Percentiles rank a stretch among this genome's conserved stretches.
Evolutionary conservation across 2,113 vertebrate genomes (phyloP).

Genomic region (Platichthys stellatus): DNA sequence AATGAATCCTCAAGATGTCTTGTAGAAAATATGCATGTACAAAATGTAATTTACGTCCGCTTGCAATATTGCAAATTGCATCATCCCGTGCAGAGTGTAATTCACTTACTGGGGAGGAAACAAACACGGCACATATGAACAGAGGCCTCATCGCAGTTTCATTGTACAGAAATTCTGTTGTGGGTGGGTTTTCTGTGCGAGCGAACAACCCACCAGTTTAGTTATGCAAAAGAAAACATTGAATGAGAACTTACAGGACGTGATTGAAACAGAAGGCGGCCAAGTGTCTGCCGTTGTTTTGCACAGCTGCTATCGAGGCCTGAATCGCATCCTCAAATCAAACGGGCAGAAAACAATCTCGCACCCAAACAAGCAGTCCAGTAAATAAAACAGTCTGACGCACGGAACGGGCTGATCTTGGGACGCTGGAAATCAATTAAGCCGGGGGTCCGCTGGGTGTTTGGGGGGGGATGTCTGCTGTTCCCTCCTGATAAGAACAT

Average conservation of each 20-base stretch:
- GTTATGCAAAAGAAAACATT: not conserved
- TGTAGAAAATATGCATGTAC: not conserved
- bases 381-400: slow-evolving; percentile 69
- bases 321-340: slow-evolving; percentile 58
- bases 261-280: slow-evolving; percentile 1
- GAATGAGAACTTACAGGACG: slow-evolving; percentile 8
- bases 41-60: not conserved
- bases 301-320: slow-evolving; percentile 23
- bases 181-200: slow-evolving; percentile 12
- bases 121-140: not conserved
- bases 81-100: not conserved
- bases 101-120: slow-evolving; percentile 2
- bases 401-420: slow-evolving; percentile 61
- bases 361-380: slow-evolving; percentile 57
- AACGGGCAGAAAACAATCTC: slow-evolving; percentile 43
- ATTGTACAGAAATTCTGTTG: not conserved
- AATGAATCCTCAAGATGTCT: not conserved
- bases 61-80: slow-evolving; percentile 4
- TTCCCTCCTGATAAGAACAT: slow-evolving; percentile 80
- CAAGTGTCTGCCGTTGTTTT: slow-evolving; percentile 21
- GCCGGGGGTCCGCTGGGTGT: slow-evolving; percentile 63
- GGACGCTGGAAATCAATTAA: slow-evolving; percentile 76
- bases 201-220: not conserved
- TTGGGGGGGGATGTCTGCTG: slow-evolving; percentile 66
- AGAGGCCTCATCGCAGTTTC: slow-evolving; percentile 16